These are phyloP conservation scores for Tholera decimalis DNA, from an alignment of 2,888 invertebrate species.

Conservation along the genomic window DNA sequence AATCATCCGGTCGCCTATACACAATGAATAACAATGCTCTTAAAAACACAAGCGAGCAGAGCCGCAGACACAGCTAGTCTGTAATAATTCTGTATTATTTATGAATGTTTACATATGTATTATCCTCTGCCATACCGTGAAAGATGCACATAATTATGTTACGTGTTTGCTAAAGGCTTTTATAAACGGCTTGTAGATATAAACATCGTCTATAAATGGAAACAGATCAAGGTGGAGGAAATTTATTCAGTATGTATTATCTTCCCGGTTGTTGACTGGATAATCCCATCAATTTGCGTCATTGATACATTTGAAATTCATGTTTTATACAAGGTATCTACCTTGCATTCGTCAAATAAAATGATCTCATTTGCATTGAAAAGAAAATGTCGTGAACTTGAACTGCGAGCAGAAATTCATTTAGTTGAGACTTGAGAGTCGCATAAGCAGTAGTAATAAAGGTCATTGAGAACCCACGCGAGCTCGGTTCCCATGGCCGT, in stretches of 20 bases:
- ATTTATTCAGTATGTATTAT: constrained; percentile 77
- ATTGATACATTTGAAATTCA: constrained; percentile 75
- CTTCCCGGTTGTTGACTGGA: constrained; percentile 77
- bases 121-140: constrained; percentile 57
- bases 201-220: constrained; percentile 72
- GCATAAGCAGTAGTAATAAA: constrained; percentile 77
- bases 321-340: constrained; percentile 44
- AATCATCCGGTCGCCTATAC: background rate
- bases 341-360: constrained; percentile 16
- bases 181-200: constrained; percentile 57
- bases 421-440: constrained; percentile 63
- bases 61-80: background rate
- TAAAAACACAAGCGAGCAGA: background rate
- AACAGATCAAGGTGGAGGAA: constrained; percentile 81
- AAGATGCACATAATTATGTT: constrained; percentile 54
- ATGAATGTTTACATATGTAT: constrained; percentile 46
- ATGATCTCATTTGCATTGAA: constrained; percentile 45
- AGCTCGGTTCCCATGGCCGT: constrained; percentile 84
- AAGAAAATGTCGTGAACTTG: constrained; percentile 72
- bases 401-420: constrained; percentile 72
- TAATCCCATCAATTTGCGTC: constrained; percentile 82
- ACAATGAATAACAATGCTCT: background rate
- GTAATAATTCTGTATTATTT: constrained; percentile 36
- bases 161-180: constrained; percentile 37
- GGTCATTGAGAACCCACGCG: constrained; percentile 80